Evolutionary conservation across 2,888 invertebrate genomes (phyloP), one percentile per base, ranked within the genome.

Genomic region (Hirtodrosophila cameraria): DNA sequence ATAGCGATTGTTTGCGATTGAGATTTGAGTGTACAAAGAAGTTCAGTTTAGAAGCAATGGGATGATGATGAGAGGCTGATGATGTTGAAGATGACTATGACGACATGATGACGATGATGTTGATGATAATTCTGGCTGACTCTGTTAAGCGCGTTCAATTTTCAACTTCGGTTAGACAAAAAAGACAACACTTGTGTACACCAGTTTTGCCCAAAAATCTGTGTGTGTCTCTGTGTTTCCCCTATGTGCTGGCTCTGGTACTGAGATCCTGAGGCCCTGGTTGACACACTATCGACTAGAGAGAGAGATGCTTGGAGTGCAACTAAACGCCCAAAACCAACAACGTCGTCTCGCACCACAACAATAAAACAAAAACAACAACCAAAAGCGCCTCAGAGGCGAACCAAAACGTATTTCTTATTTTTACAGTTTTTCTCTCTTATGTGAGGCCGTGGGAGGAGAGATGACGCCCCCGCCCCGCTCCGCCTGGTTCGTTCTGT

Each of bases 321-420:
- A 55, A 54, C 73, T 48, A 59, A n/a, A 62, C 48, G 38, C 53
- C 28, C 42, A 23, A 2, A 23, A 23, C n/a, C n/a, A n/a, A n/a
- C 54, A 49, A 31, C 73, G 49, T 54, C 74, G 43, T 62, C 48
- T 49, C 53, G 28, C 45, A 41, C 16, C 58, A 38, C 57, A 68
- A 39, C n/a, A n/a, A n/a, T n/a, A n/a, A n/a, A n/a, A n/a, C n/a
- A n/a, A n/a, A n/a, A n/a, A n/a, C n/a, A n/a, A n/a, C n/a, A n/a
- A n/a, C n/a, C n/a, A n/a, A n/a, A n/a, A n/a, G n/a, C n/a, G 72
- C 75, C 82, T 82, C 71, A 80, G 82, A 78, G 82, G 82, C 78
- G 39, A 15, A 43, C 61, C 72, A 69, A 76, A 76, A 86, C 57
- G 81, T 77, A 79, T 86, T 87, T 87, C 83, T 87, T 88, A 83